These are phyloP conservation scores for Prionace glauca DNA, from an alignment of 2,797 vertebrate species.

Conservation along the genomic window DNA sequence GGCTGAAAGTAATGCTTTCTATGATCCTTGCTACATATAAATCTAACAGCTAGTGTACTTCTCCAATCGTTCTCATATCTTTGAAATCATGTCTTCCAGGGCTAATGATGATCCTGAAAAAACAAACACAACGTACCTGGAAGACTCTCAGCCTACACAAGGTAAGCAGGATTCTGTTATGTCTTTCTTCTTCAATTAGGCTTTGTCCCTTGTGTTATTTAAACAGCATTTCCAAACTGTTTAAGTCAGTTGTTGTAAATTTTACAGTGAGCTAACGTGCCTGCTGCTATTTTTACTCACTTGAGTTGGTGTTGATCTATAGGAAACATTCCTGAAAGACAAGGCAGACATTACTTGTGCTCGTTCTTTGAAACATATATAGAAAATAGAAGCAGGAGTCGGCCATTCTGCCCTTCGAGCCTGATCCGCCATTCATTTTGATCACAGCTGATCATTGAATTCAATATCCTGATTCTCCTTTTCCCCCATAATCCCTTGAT, in stretches of 20 bases:
- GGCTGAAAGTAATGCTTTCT: not conserved
- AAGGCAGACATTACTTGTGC: not conserved
- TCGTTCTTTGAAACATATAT: not conserved
- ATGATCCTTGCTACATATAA: not conserved
- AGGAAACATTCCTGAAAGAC: not conserved
- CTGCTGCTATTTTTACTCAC: not conserved
- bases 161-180: slow-evolving; percentile 60
- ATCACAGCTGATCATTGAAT: too few species aligned
- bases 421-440: too few species aligned
- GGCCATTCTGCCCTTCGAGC: too few species aligned
- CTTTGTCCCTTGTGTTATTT: not conserved
- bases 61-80: not conserved
- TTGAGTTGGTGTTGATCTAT: not conserved
- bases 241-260: not conserved
- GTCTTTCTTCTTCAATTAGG: not conserved
- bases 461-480: too few species aligned
- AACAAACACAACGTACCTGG: slow-evolving; percentile 77
- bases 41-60: not conserved
- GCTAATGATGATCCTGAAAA: slow-evolving; percentile 84
- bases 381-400: too few species aligned
- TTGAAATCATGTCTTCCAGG: slow-evolving; percentile 51
- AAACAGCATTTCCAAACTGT: not conserved
- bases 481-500: too few species aligned
- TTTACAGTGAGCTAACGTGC: not conserved
- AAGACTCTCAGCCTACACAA: slow-evolving; percentile 76